Evolutionary conservation across 2,113 vertebrate species (phyloP).

Genomic region (Chaetura pelagica): DNA sequence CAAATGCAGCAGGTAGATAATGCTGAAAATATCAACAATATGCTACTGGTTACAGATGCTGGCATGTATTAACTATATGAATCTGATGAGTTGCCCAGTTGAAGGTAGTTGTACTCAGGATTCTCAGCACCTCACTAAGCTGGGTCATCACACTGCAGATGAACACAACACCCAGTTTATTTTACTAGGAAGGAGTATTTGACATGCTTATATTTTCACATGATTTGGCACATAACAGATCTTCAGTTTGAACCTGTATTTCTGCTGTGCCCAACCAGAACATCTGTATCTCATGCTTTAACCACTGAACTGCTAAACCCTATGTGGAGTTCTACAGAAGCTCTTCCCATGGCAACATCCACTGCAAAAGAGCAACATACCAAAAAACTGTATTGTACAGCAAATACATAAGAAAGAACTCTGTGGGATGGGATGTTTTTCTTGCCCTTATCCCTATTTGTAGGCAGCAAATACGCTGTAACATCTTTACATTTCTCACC

Average conservation of each 20-base stretch:
- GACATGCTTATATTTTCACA: neutral
- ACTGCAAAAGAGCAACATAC: neutral
- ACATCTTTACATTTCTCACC: accelerated
- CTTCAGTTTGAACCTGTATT: neutral
- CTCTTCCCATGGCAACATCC: neutral
- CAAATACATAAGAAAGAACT: neutral
- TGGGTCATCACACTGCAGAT: neutral
- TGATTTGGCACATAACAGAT: neutral
- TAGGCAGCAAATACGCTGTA: neutral
- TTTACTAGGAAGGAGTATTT: neutral
- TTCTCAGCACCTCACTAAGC: neutral
- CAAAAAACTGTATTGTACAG: neutral
- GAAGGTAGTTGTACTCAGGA: neutral
- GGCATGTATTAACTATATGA: neutral
- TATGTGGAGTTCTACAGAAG: neutral
- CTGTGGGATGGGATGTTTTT: neutral
- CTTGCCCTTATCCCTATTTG: neutral
- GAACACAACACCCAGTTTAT: neutral
- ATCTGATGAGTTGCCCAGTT: neutral
- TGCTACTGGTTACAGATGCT: neutral
- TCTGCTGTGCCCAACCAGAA: neutral
- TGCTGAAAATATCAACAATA: neutral
- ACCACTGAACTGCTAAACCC: neutral
- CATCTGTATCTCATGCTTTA: neutral
- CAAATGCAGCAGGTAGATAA: neutral